phyloP scores from a whole-genome alignment of 2,888 invertebrate species.

The Oasisia sp. region DNA sequence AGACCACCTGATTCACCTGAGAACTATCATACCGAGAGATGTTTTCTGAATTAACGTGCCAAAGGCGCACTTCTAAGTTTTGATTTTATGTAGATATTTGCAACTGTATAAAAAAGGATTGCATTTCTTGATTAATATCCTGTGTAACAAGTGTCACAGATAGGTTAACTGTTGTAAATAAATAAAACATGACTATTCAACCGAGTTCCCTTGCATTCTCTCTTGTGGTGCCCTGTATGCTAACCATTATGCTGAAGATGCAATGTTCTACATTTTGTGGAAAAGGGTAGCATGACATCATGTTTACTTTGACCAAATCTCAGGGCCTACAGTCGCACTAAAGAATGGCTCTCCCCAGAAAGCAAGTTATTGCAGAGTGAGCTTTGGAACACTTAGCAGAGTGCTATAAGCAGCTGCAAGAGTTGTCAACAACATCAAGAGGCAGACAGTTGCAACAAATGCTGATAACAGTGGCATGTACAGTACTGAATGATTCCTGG shows the following conservation, averaged over 20 bases:
- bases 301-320: neutral
- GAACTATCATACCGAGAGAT: neutral
- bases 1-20: neutral
- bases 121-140: neutral
- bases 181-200: neutral
- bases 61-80: neutral
- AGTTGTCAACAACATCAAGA: neutral
- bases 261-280: neutral
- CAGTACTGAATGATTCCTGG: neutral
- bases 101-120: neutral
- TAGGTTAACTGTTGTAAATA: neutral
- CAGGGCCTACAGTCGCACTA: neutral
- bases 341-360: neutral
- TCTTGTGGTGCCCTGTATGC: neutral
- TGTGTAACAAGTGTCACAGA: neutral
- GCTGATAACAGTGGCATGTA: neutral
- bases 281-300: neutral
- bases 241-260: neutral
- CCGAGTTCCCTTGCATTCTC: neutral
- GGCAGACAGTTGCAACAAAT: neutral
- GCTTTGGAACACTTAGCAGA: neutral
- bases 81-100: neutral
- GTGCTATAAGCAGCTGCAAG: constrained; percentile 12
- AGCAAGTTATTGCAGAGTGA: neutral
- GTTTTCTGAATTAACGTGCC: neutral